These are phyloP conservation scores for Burhinus oedicnemus DNA, from an alignment of 2,113 vertebrate genomes.

Conservation along the genomic window DNA sequence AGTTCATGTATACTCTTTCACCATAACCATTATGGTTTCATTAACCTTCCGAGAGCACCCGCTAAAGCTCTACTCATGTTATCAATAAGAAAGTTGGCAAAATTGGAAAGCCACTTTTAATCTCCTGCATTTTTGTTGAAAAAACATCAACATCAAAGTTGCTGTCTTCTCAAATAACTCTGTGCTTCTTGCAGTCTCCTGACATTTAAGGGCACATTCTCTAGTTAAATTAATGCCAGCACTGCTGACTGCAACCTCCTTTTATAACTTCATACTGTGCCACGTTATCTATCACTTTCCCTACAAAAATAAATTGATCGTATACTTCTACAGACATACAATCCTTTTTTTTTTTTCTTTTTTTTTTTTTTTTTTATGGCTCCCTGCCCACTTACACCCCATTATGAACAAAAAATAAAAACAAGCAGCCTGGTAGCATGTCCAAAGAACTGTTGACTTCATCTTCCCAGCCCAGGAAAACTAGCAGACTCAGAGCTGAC, in stretches of 20 bases:
- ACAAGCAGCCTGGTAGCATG: background rate
- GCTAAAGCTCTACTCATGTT: background rate
- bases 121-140: slow-evolving; percentile 34
- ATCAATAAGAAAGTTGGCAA: background rate
- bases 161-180: slow-evolving; percentile 58
- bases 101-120: background rate
- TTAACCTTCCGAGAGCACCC: background rate
- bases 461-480: background rate
- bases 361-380: background rate
- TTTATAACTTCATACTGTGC: slow-evolving; percentile 56
- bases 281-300: slow-evolving; percentile 36
- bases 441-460: background rate
- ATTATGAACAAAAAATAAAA: background rate
- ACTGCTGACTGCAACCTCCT: slow-evolving; percentile 56
- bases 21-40: background rate
- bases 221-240: slow-evolving; percentile 52
- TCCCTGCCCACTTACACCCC: background rate
- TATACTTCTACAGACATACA: slow-evolving; percentile 22
- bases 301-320: slow-evolving; percentile 51
- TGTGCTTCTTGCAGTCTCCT: slow-evolving; percentile 36
- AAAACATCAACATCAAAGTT: slow-evolving; percentile 53
- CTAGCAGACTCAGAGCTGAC: background rate
- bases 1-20: background rate
- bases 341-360: background rate
- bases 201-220: slow-evolving; percentile 66